These are phyloP conservation scores for Jaculus jaculus DNA, from an alignment of 2,113 vertebrate genomes.

Conservation along the genomic window DNA sequence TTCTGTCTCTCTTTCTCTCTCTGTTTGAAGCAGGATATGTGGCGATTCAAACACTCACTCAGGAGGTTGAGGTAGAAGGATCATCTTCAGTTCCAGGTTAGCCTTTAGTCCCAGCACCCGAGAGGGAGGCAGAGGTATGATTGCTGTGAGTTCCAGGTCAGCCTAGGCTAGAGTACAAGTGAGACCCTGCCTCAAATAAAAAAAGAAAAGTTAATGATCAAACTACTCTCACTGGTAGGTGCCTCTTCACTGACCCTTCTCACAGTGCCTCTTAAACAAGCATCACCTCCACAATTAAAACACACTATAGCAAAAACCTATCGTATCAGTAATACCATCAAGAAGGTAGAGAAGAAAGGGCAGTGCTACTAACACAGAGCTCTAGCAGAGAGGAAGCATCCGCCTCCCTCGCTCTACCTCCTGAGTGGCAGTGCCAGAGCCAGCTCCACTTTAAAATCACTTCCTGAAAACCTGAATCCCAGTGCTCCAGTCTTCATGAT, in stretches of 20 bases:
- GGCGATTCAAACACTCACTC: too few relatives aligned
- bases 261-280: neutral
- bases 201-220: too few relatives aligned
- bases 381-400: neutral
- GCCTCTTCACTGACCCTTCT: neutral
- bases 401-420: neutral
- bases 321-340: neutral
- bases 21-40: neutral
- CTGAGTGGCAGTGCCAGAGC: neutral
- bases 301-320: neutral
- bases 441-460: neutral
- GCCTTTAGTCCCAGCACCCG: too few relatives aligned
- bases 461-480: neutral
- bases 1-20: too few relatives aligned
- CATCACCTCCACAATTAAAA: conserved; percentile 11
- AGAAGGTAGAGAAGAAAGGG: neutral
- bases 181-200: too few relatives aligned
- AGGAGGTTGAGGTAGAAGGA: too few relatives aligned
- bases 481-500: neutral
- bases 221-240: neutral
- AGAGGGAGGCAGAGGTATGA: too few relatives aligned
- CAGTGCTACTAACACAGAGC: neutral
- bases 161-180: too few relatives aligned
- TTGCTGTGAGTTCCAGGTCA: too few relatives aligned
- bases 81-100: too few relatives aligned